Percentiles rank a stretch among this genome's conserved stretches.
Conservation (phyloP, 1,140 invertebrate genomes). For the Calephelis nemesis region DNA sequence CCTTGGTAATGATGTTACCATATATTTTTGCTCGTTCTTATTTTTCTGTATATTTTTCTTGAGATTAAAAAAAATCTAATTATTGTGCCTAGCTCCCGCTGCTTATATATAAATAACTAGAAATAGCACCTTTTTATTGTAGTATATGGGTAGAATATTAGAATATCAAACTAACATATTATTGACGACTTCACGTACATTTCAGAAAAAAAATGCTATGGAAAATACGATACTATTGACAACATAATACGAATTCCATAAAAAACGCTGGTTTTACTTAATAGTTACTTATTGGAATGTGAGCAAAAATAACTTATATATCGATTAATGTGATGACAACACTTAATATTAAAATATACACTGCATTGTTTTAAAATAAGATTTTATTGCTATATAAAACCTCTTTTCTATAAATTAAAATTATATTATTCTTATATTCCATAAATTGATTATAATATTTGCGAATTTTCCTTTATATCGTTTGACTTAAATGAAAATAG, state of each 20-base stretch:
- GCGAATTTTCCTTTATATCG: conserved; percentile 1
- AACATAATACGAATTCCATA: conserved; percentile 70
- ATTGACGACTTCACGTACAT: conserved; percentile 18
- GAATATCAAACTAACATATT: conserved; percentile 18
- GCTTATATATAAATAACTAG: conserved; percentile 29
- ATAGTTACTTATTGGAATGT: conserved; percentile 36
- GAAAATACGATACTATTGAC: conserved; percentile 65
- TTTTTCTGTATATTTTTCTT: too few relatives aligned
- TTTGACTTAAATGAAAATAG: conserved; percentile 75
- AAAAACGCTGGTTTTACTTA: conserved; percentile 41
- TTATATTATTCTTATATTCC: conserved; percentile 9
- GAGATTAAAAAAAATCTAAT: not conserved
- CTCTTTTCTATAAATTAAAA: conserved; percentile 12
- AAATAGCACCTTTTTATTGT: conserved; percentile 56
- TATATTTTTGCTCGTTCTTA: too few relatives aligned
- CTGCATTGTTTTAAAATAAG: conserved; percentile 12
- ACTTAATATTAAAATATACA: conserved; percentile 16
- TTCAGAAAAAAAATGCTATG: conserved; percentile 41
- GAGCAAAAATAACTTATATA: conserved; percentile 23
- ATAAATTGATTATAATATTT: conserved; percentile 8
- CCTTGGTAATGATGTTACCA: too few relatives aligned
- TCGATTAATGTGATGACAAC: conserved; percentile 35
- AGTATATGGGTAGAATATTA: conserved; percentile 18
- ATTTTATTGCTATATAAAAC: conserved; percentile 18
- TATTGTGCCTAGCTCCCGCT: conserved; percentile 10